Base-by-base conservation (phyloP, 37 sponge, comb jelly and placozoan species). In the Haliclona indistincta region DNA sequence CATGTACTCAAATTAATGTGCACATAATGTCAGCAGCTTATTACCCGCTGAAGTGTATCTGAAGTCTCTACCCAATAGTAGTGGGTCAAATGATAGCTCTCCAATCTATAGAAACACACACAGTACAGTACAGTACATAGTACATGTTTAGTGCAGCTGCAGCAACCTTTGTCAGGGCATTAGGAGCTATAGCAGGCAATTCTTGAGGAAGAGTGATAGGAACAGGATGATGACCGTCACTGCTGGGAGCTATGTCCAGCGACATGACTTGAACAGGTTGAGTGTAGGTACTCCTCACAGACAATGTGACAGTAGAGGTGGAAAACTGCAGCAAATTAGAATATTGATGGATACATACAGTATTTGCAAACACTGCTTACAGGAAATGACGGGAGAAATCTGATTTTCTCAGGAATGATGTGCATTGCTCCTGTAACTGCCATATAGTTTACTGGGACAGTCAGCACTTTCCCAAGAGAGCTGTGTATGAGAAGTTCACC, bases 401-500 rank as follows among this genome's bases (percentile, higher is more conserved):
- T 20, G 30, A 83, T 67, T 11, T 26, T 68, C 30, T 75, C 64
- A 8, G 93, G 85, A 8, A 53, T 55, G 0, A 70, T 28, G 20
- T 75, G 67, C 39, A 92, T 37, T 6, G 53, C 75, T 4, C 93
- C 89, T 1, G 76, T 34, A 8, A 79, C 78, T 0, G 82, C 74
- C 67, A 81, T 80, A 61, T 76, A 88, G 25, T 68, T 78, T 19
- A 86, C 76, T 44, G 79, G 87, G 6, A 90, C 69, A 52, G 43
- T 73, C 1, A 85, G 28, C 33, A 89, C 76, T 38, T 71, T 75
- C 30, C 79, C 86, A 39, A 85, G 72, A 19, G 91, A 90, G 1
- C 82, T 84, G 38, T 68, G 47, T 2, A 90, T 34, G 23, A 67
- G 20, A 3, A 90, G 54, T 62, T 90, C 91, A n/a, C 91, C 91